These are phyloP conservation scores for Lobophora halterata DNA, from an alignment of 2,888 invertebrate genomes.

Conservation along the genomic window DNA sequence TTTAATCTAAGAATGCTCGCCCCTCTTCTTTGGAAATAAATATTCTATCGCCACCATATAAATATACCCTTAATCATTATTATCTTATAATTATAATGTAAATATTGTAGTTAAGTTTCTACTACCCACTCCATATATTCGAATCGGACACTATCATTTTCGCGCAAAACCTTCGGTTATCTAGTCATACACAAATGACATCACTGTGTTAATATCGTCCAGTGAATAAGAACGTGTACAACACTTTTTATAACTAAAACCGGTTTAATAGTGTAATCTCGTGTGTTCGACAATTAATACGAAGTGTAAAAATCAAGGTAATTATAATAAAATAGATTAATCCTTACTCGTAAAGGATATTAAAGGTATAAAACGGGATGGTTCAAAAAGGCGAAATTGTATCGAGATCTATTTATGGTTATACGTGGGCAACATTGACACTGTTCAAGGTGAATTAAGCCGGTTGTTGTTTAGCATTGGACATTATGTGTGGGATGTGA, in stretches of 20 bases:
- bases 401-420: constrained; percentile 25
- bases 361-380: constrained; percentile 6
- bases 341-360: neutral
- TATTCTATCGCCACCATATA: too few species aligned
- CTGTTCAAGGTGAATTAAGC: constrained; percentile 60
- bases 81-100: too few species aligned
- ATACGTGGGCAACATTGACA: constrained; percentile 63
- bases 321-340: constrained; percentile 23
- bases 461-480: constrained; percentile 39
- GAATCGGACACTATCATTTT: constrained; percentile 1
- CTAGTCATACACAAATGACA: constrained; percentile 58
- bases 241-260: constrained; percentile 30
- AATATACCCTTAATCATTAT: too few species aligned
- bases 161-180: constrained; percentile 1
- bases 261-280: constrained; percentile 19
- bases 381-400: constrained; percentile 29
- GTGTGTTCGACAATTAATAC: constrained; percentile 28
- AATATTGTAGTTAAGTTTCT: too few species aligned
- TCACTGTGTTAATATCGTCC: constrained; percentile 45
- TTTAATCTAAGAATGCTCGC: too few species aligned
- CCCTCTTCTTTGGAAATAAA: too few species aligned
- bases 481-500: constrained; percentile 28
- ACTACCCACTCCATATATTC: too few species aligned
- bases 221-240: constrained; percentile 37
- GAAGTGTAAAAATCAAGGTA: constrained; percentile 17